Evolutionary conservation across 2,113 vertebrate species (phyloP).

Genomic region (Anthoscopus minutus): DNA sequence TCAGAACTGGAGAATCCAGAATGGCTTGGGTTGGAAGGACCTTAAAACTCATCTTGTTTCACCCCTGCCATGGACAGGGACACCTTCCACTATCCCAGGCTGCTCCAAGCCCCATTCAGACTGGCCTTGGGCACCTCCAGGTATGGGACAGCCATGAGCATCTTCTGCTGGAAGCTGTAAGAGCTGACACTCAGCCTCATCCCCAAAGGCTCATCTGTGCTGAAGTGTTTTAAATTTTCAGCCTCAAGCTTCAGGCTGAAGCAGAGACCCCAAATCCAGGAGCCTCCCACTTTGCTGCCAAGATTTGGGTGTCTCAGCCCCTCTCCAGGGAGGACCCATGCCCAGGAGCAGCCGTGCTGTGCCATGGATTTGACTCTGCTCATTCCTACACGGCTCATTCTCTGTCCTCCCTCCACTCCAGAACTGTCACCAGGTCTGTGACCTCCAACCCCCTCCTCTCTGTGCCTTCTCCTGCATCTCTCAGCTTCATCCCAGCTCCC

Average conservation of each 20-base stretch:
- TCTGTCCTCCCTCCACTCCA: fast-evolving
- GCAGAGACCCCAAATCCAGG: neutral
- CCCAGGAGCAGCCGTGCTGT: neutral
- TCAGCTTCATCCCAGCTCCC: neutral
- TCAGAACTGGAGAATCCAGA: neutral
- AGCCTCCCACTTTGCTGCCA: fast-evolving
- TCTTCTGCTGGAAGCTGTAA: neutral
- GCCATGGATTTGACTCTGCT: neutral
- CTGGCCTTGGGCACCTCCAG: neutral
- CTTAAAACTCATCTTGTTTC: neutral
- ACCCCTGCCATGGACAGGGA: neutral
- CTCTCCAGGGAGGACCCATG: fast-evolving
- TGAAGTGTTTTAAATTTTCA: neutral
- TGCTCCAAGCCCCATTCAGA: fast-evolving
- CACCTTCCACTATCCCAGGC: neutral
- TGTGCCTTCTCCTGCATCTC: neutral
- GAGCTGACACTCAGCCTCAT: neutral
- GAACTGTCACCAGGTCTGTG: neutral
- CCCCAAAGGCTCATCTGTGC: neutral
- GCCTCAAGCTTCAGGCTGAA: neutral
- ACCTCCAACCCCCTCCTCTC: neutral
- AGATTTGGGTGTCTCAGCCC: neutral
- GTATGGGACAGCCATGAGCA: fast-evolving
- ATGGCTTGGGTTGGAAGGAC: neutral
- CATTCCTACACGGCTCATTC: neutral